Conservation (phyloP, 92 coral and sea anemone genomes). For the Palythoa heliodiscus region DNA sequence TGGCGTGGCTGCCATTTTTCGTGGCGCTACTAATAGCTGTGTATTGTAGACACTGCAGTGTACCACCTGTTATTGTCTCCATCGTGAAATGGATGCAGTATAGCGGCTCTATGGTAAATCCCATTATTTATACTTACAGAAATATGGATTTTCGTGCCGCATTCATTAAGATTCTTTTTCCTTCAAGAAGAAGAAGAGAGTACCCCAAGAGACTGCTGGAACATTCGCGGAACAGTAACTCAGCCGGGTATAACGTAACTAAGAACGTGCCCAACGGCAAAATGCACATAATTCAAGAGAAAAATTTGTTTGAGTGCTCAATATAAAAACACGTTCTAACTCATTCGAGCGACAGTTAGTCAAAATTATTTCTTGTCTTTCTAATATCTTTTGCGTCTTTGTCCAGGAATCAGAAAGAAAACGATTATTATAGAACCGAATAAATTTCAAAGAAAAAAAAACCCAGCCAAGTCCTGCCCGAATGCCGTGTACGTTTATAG, state of each 20-base stretch:
- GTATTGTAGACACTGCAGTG: constrained; percentile 54
- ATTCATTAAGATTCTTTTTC: constrained; percentile 66
- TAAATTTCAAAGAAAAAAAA: no score
- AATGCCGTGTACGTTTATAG: no score
- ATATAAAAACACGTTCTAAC: not conserved
- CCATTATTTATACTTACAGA: constrained; percentile 86
- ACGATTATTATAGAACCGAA: no score
- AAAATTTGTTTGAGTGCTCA: not conserved
- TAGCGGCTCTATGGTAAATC: constrained; percentile 90
- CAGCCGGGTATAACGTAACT: not conserved
- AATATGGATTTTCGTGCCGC: constrained; percentile 77
- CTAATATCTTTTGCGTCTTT: no score
- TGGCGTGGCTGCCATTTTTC: constrained; percentile 90
- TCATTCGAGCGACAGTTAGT: no score
- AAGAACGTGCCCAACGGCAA: not conserved
- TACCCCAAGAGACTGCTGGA: not conserved
- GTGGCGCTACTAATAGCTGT: constrained; percentile 55
- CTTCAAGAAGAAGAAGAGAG: constrained; percentile 33
- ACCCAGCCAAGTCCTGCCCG: no score
- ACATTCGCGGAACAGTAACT: constrained; percentile 8
- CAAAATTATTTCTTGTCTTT: no score
- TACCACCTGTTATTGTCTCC: constrained; percentile 61
- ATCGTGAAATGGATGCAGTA: constrained; percentile 93
- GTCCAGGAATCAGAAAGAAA: no score
- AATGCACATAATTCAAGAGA: not conserved